Conservation (phyloP, 2,797 vertebrate species). For the Sebastes cheni region DNA sequence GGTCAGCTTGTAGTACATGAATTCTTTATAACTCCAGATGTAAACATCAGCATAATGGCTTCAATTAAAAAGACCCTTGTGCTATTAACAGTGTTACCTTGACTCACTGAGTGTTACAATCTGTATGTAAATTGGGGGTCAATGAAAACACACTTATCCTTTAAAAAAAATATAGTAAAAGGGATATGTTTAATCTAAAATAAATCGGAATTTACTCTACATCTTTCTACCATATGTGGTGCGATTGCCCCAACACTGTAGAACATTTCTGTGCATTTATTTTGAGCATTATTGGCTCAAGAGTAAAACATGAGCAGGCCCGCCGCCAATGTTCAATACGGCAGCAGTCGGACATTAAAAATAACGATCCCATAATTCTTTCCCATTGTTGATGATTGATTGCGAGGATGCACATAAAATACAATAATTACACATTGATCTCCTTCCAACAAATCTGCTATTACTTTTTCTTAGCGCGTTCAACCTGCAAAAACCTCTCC, state of each 20-base stretch:
- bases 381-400: constrained; percentile 44
- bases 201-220: background rate
- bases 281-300: background rate
- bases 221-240: background rate
- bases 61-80: constrained; percentile 21
- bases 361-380: constrained; percentile 44
- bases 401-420: constrained; percentile 22
- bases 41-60: constrained; percentile 40
- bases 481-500: background rate
- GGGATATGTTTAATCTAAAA: background rate
- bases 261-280: background rate
- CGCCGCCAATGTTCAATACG: constrained; percentile 23
- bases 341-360: constrained; percentile 37
- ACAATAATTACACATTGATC: constrained; percentile 54
- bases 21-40: constrained; percentile 35
- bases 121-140: constrained; percentile 26
- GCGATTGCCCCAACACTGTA: too few relatives aligned
- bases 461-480: background rate
- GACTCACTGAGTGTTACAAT: constrained; percentile 1
- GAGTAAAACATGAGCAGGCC: background rate
- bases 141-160: constrained; percentile 1
- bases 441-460: background rate
- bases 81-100: constrained; percentile 21
- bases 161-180: background rate
- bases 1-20: constrained; percentile 39